These are phyloP conservation scores for Drosophila atroscutellata DNA, from an alignment of 2,888 invertebrate genomes.

Conservation along the genomic window DNA sequence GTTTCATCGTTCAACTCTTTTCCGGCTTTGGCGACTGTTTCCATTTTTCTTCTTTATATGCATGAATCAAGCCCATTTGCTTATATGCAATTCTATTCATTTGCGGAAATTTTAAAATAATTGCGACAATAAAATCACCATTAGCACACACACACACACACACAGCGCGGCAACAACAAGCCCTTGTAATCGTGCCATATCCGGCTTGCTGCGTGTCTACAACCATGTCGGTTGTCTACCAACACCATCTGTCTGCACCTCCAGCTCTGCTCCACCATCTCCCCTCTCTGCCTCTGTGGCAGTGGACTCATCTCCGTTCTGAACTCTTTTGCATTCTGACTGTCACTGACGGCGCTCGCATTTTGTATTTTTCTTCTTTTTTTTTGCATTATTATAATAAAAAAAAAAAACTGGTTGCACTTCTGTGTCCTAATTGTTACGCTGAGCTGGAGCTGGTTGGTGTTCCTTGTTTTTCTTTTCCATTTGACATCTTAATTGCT, in stretches of 20 bases:
- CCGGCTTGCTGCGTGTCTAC: constrained; percentile 61
- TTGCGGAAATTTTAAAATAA: constrained; percentile 60
- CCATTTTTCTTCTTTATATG: constrained; percentile 6
- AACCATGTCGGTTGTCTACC: constrained; percentile 41
- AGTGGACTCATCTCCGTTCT: constrained; percentile 6
- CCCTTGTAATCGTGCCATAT: constrained; percentile 65
- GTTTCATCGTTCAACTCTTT: constrained; percentile 24
- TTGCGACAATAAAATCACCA: constrained; percentile 75
- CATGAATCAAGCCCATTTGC: constrained; percentile 63
- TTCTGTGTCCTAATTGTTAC: constrained; percentile 8
- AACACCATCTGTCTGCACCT: constrained; percentile 23
- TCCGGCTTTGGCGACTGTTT: constrained; percentile 42
- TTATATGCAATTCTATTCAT: constrained; percentile 59
- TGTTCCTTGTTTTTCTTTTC: constrained; percentile 31
- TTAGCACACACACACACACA: constrained; percentile 38
- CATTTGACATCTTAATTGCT: constrained; percentile 74
- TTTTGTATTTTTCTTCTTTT: constrained; percentile 33
- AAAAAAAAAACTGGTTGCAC: constrained; percentile 35
- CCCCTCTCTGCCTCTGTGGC: background rate
- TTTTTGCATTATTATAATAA: constrained; percentile 59
- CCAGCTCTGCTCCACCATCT: background rate
- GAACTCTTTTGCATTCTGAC: constrained; percentile 22
- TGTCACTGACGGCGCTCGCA: constrained; percentile 26
- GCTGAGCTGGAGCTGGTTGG: constrained; percentile 11
- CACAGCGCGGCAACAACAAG: constrained; percentile 18